These are phyloP conservation scores for Vombatus ursinus DNA, from an alignment of 2,113 vertebrate species.

Conservation along the genomic window DNA sequence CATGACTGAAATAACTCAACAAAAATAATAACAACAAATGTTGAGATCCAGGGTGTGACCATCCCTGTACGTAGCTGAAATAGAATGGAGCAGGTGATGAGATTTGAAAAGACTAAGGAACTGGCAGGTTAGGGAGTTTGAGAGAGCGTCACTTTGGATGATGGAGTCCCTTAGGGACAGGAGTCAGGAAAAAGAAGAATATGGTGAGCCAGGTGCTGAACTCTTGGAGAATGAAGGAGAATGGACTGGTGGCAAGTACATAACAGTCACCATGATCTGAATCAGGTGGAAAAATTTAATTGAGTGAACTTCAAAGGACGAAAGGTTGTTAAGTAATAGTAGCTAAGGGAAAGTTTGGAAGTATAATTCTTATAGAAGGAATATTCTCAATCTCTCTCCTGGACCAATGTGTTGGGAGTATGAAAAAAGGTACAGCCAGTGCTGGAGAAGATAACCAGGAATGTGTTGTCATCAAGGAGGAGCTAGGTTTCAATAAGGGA, in stretches of 20 bases:
- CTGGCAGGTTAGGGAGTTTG: neutral
- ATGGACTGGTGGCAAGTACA: neutral
- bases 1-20: neutral
- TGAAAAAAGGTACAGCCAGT: no score
- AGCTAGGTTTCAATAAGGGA: no score
- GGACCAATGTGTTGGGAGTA: no score
- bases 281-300: neutral
- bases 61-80: neutral
- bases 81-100: neutral
- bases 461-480: no score
- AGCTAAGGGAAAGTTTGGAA: neutral
- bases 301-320: neutral
- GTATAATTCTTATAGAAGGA: neutral
- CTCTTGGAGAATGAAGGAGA: neutral
- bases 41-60: neutral
- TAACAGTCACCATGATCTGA: neutral
- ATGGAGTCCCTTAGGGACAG: neutral
- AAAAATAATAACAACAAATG: neutral
- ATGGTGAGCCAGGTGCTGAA: neutral
- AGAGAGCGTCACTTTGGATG: neutral
- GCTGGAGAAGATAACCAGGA: no score
- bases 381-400: neutral
- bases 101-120: neutral
- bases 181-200: no score
- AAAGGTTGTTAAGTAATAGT: neutral